Conservation (phyloP, 2,888 invertebrate genomes). For the Pollenia angustigena region DNA sequence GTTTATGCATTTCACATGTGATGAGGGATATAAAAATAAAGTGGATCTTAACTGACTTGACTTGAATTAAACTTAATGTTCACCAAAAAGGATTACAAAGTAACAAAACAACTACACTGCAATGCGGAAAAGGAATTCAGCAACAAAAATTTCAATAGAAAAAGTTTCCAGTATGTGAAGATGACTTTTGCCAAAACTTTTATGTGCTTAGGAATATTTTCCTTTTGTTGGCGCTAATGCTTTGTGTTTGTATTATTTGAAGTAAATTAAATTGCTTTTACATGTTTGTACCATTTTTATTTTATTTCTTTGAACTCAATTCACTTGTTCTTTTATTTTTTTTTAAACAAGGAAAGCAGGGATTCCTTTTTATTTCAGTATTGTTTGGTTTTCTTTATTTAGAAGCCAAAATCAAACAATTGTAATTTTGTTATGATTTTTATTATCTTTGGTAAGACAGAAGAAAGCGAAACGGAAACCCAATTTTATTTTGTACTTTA, state of each 20-base stretch:
- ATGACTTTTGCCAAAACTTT: not conserved
- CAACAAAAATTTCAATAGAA: slow-evolving; percentile 12
- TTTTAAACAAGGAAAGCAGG: not conserved
- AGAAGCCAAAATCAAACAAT: not conserved
- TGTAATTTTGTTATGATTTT: not conserved
- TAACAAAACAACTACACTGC: slow-evolving; percentile 4
- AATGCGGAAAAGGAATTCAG: slow-evolving; percentile 40
- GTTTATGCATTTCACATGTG: not conserved
- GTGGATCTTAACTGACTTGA: too few species aligned
- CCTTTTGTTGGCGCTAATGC: too few species aligned
- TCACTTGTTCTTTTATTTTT: not conserved
- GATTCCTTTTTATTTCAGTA: slow-evolving; percentile 14
- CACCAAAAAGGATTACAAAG: not conserved
- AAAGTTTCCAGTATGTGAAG: not conserved
- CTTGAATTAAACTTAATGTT: too few species aligned
- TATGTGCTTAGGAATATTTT: not conserved
- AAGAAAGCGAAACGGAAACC: not conserved
- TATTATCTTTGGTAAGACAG: not conserved
- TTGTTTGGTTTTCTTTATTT: not conserved
- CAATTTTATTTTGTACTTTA: too few species aligned
- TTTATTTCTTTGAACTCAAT: not conserved
- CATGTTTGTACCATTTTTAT: slow-evolving; percentile 51
- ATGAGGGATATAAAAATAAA: too few species aligned
- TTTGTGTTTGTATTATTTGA: not conserved
- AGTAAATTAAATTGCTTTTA: slow-evolving; percentile 77